Evolutionary conservation across 2,797 vertebrate species (phyloP).

Genomic region (Malacoraja senta): DNA sequence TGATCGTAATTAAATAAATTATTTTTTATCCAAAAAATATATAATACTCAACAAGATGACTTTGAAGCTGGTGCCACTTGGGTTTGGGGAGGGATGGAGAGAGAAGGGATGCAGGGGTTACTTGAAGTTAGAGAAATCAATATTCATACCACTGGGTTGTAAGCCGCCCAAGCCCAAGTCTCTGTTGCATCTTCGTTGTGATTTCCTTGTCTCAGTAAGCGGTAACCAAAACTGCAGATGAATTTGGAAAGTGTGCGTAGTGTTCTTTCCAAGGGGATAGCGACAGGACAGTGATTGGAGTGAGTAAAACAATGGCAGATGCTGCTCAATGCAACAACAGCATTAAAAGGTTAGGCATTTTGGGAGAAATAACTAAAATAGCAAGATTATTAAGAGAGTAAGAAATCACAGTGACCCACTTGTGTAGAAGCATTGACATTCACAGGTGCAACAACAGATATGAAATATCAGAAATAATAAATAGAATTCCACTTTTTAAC

Average conservation of each 20-base stretch:
- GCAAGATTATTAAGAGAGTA: not conserved
- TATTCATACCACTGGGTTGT: no score
- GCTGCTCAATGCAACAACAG: not conserved
- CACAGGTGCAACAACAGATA: not conserved
- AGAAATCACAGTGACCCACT: not conserved
- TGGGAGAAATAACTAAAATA: not conserved
- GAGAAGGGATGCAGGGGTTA: no score
- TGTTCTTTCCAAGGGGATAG: not conserved
- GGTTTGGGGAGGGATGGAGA: no score
- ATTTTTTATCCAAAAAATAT: no score
- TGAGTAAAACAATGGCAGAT: not conserved
- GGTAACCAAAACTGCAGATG: not conserved
- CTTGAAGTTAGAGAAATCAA: no score
- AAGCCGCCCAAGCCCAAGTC: no score
- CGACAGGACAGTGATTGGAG: not conserved
- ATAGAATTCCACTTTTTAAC: not conserved
- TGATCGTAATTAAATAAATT: no score
- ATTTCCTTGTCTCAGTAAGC: no score
- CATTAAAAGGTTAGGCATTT: not conserved
- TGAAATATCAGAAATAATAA: not conserved
- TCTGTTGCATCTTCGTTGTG: not conserved
- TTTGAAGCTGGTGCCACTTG: no score
- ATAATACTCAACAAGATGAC: no score
- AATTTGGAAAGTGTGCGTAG: not conserved
- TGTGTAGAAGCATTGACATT: not conserved